Conservation (phyloP, 2,888 invertebrate genomes). For the Melanargia galathea region DNA sequence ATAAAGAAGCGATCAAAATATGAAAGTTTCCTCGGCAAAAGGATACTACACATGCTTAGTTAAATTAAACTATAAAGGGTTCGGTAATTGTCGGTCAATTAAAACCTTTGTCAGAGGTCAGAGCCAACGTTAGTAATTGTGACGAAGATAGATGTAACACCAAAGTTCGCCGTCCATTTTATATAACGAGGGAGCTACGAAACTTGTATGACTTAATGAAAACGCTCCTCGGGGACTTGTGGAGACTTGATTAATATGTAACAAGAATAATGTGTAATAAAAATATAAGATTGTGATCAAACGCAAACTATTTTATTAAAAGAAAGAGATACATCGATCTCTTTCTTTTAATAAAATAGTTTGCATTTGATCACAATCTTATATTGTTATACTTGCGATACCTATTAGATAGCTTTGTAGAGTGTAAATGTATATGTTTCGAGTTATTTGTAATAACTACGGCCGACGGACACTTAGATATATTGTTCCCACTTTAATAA, state of each 20-base stretch:
- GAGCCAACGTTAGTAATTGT: conserved; percentile 12
- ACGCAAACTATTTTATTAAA: no score
- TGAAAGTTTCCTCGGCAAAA: not conserved
- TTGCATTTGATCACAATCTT: not conserved
- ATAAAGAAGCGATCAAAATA: not conserved
- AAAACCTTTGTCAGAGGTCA: conserved; percentile 14
- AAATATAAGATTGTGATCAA: no score
- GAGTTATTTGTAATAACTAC: no score
- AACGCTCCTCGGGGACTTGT: conserved; percentile 12
- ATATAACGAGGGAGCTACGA: conserved; percentile 18
- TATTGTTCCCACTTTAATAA: no score
- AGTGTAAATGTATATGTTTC: not conserved
- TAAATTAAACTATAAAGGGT: conserved; percentile 4
- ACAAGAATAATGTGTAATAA: conserved; percentile 11
- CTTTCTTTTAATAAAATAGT: conserved; percentile 3
- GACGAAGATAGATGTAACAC: conserved; percentile 13
- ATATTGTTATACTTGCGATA: no score
- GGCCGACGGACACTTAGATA: no score
- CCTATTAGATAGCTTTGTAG: not conserved
- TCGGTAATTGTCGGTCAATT: not conserved
- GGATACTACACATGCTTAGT: not conserved
- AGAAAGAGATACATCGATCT: not conserved
- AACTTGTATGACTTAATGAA: conserved; percentile 22
- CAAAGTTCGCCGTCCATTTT: conserved; percentile 20
- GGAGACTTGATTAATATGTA: conserved; percentile 17